Conservation (phyloP, 2,888 invertebrate genomes). For the Tuberolachnus salignus region DNA sequence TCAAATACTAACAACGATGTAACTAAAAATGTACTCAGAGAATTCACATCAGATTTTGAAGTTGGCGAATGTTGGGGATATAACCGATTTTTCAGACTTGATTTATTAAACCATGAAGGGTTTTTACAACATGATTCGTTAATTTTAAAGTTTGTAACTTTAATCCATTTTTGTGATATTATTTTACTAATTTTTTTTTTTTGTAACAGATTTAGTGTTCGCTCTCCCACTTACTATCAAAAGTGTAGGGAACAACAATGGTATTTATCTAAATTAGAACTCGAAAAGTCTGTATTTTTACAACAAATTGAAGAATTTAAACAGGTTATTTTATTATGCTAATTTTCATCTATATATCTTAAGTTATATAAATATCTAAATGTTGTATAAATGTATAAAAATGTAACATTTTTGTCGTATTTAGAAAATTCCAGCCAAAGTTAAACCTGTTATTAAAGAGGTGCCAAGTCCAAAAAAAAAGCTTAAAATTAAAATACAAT, state of each 20-base stretch:
- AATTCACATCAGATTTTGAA: slow-evolving; percentile 95
- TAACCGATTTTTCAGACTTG: slow-evolving; percentile 89
- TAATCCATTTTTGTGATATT: background rate
- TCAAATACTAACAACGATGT: slow-evolving; percentile 75
- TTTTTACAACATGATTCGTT: slow-evolving; percentile 85
- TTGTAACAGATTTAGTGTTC: slow-evolving; percentile 78
- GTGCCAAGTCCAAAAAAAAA: slow-evolving; percentile 34
- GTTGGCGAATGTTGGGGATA: slow-evolving; percentile 97
- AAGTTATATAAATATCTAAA: too few relatives aligned
- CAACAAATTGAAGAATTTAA: slow-evolving; percentile 40
- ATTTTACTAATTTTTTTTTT: slow-evolving; percentile 31
- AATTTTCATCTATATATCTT: too few relatives aligned
- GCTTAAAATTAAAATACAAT: slow-evolving; percentile 49
- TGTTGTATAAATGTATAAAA: background rate
- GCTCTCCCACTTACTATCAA: slow-evolving; percentile 92
- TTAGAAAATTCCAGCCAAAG: slow-evolving; percentile 40
- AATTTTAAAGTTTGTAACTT: slow-evolving; percentile 70
- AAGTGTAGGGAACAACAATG: slow-evolving; percentile 91
- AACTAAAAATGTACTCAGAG: slow-evolving; percentile 86
- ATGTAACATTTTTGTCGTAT: background rate
- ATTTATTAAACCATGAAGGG: slow-evolving; percentile 87
- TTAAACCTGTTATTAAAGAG: slow-evolving; percentile 33
- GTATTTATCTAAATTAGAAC: slow-evolving; percentile 65
- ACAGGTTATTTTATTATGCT: slow-evolving; percentile 27
- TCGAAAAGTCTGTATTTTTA: slow-evolving; percentile 26